Evolutionary conservation across 2,113 vertebrate species (phyloP), one percentile per base, ranked within the genome.

Genomic region (Peucedramus taeniatus): DNA sequence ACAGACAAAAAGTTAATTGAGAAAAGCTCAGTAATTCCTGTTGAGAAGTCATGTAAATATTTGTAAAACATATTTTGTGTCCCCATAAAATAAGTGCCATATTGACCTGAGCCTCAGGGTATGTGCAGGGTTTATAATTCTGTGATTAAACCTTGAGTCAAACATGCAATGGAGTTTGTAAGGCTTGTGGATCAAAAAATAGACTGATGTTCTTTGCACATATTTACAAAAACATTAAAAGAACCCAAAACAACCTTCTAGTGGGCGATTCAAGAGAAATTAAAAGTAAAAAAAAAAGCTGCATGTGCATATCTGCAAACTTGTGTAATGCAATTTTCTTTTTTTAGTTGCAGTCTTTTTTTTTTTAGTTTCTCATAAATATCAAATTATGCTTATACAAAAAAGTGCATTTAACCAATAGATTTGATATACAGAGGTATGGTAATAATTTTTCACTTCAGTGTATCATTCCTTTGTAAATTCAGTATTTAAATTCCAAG

Each of bases 31-130:
- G 42, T 94, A 96, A 96, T 96, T 94, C 90, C 83, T 88, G 60
- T 69, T 93, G 87, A 97, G 72, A 69, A 94, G 78, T 89, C 83
- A 60, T 88, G 95, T 94, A 96, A 97, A 95, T 96, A 95, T 95
- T 96, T 94, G 51, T 90, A 87, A 92, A 93, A 72, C 37, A 13
- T 72, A 86, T 89, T 97, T 84, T 83, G 75, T 64, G 40, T 94
- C 75, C 88, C 77, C 63, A 33, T 84, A 95, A 80, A 87, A 69
- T 72, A 77, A 78, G 59, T 56, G 78, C 54, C 39, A 21, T 78
- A 54, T 31, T 87, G 86, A 87, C 97, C 94, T 71, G 64, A 87
- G 82, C 89, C 89, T 65, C 81, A 40, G 76, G 85, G 60, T 22
- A 3, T 12, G 51, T 3, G 6, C 79, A 93, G 63, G 26, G 81